phyloP scores from a whole-genome alignment of 2,888 invertebrate species.

The Acanthosepion esculentum region DNA sequence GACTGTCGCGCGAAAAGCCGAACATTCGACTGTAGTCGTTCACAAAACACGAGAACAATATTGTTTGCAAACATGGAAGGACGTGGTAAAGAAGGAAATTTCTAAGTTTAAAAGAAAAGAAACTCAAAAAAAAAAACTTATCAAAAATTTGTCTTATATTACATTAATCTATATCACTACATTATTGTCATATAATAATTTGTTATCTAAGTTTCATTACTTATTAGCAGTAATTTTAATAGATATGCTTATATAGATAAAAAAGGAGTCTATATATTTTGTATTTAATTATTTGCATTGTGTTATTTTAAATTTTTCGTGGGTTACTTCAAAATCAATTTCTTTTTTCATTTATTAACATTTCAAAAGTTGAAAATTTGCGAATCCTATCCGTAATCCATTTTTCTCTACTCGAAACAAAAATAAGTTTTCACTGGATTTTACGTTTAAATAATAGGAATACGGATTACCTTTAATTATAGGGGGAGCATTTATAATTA shows the following conservation, averaged over 20 bases:
- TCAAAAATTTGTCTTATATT: background rate
- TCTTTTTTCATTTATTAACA: no score
- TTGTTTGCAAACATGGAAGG: background rate
- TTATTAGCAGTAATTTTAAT: background rate
- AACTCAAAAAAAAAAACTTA: background rate
- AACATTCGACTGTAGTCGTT: background rate
- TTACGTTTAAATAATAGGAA: no score
- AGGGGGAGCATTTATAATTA: no score
- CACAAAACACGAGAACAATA: background rate
- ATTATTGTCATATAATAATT: background rate
- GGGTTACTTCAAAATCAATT: no score
- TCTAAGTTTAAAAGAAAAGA: background rate
- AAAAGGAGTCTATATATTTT: background rate
- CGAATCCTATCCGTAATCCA: no score
- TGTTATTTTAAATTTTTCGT: no score
- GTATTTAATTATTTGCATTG: background rate
- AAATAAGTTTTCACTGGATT: no score
- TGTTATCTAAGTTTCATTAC: background rate
- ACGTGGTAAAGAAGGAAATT: background rate
- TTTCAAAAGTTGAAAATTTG: no score
- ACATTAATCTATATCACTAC: background rate
- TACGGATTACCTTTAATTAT: no score
- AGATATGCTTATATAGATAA: background rate
- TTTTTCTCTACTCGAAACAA: no score
- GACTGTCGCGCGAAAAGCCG: background rate